Evolutionary conservation across 2,113 vertebrate species (phyloP), one percentile per base, ranked within the genome.

Genomic region (Caretta caretta): DNA sequence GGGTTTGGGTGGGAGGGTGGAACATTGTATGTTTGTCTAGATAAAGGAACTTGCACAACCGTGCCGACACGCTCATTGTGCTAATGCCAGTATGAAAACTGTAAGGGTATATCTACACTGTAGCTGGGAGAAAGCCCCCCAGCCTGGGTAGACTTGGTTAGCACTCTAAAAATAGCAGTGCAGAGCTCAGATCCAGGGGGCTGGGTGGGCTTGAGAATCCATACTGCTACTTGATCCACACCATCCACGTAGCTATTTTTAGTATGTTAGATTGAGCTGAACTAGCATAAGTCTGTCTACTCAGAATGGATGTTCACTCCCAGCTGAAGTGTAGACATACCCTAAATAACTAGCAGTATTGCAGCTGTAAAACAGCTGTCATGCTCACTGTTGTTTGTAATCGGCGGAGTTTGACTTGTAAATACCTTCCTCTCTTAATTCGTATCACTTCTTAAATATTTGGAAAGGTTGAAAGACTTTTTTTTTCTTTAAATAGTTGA

Each of bases 21-120:
- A 16, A 16, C 7, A 42, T 38, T 20, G n/a, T 14, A 6, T 1
- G 1, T 17, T 25, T 78, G 0, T 13, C 35, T 0, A 0, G 17
- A 2, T 10, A 6, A 25, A 59, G 29, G 46, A 48, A 46, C 2
- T 48, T 8, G n/a, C n/a, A 7, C 3, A 27, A 20, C 10, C 8
- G 5, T 69, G 65, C 56, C 4, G 12, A 12, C 65, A 69, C 3
- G 10, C 24, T 46, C 72, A 6, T 46, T 13, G 24, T 13, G n/a
- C 11, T 25, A 76, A 25, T 46, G 72, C 24, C 38, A 46, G n/a
- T 76, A 20, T 76, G 72, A 76, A 76, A 76, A 46, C 38, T 27
- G 25, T 6, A n/a, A 17, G 62, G 62, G 35, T 19, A n/a, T 69
- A 17, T 69, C 62, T 69, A 35, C 35, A 4, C 7, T 69, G 31